Conservation (phyloP, 2,113 vertebrate genomes). For the Grallaria varia region DNA sequence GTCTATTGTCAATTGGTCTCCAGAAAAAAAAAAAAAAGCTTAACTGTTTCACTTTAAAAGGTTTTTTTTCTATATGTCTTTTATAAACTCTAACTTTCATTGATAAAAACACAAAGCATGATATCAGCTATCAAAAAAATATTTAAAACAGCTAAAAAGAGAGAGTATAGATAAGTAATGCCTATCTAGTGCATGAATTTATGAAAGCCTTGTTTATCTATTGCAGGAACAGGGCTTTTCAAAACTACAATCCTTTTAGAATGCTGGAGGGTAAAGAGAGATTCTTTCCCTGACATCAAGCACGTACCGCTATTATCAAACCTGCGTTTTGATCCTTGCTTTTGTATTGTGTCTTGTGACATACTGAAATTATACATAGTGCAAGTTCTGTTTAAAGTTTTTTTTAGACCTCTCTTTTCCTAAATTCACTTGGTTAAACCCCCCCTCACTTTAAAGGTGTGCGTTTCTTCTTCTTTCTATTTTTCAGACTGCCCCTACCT, state of each 20-base stretch:
- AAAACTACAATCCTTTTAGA: not conserved
- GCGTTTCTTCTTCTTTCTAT: not conserved
- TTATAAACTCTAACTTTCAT: not conserved
- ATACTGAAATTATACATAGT: too few species aligned
- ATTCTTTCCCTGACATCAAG: not conserved
- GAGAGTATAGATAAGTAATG: not conserved
- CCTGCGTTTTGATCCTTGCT: not conserved
- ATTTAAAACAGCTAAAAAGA: not conserved
- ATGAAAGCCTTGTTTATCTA: not conserved
- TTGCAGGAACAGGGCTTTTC: not conserved
- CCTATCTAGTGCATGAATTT: not conserved
- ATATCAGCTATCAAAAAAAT: not conserved
- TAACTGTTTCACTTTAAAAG: not conserved
- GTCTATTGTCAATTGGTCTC: not conserved
- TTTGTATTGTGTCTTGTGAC: not conserved
- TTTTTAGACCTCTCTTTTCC: not conserved
- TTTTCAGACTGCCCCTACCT: not conserved
- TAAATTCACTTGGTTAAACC: not conserved
- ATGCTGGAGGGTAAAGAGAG: fast-evolving
- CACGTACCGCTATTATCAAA: not conserved
- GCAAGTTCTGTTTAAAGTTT: too few species aligned
- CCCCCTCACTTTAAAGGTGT: not conserved
- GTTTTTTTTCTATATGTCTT: not conserved
- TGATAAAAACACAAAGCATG: not conserved
- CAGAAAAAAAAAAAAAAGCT: not conserved